Conservation (phyloP, 2,797 vertebrate species). For the Pipistrellus kuhlii region DNA sequence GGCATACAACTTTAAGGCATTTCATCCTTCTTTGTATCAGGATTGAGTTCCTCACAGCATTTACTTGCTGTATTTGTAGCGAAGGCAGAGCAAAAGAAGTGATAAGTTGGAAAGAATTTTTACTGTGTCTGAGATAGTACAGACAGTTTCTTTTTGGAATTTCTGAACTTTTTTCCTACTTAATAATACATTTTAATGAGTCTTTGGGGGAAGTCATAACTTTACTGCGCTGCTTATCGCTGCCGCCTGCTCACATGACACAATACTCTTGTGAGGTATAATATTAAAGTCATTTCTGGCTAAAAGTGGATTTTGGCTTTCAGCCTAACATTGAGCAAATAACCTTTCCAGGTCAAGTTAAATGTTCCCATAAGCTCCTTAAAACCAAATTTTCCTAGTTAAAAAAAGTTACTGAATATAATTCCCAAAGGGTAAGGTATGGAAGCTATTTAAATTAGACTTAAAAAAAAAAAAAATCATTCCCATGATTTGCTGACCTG, state of each 20-base stretch:
- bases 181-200: constrained; percentile 78
- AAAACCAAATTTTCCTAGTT: constrained; percentile 74
- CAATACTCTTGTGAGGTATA: constrained; percentile 76
- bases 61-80: constrained; percentile 67
- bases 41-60: constrained; percentile 60
- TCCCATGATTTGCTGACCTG: not conserved
- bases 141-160: constrained; percentile 74
- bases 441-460: constrained; percentile 60
- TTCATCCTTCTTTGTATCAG: not conserved
- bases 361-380: constrained; percentile 72
- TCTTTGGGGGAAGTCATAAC: constrained; percentile 66
- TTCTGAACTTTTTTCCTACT: constrained; percentile 74
- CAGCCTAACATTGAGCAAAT: constrained; percentile 75
- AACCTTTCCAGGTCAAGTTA: constrained; percentile 73
- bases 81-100: constrained; percentile 47
- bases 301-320: constrained; percentile 80
- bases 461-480: not conserved
- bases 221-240: constrained; percentile 75
- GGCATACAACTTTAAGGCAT: not conserved
- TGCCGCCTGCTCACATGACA: constrained; percentile 67
- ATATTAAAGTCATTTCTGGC: constrained; percentile 74
- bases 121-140: constrained; percentile 74
- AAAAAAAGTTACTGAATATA: constrained; percentile 65
- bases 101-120: constrained; percentile 71
- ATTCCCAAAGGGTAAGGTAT: constrained; percentile 51